Base-by-base conservation (phyloP, 2,113 vertebrate species). In the Xenopus borealis region DNA sequence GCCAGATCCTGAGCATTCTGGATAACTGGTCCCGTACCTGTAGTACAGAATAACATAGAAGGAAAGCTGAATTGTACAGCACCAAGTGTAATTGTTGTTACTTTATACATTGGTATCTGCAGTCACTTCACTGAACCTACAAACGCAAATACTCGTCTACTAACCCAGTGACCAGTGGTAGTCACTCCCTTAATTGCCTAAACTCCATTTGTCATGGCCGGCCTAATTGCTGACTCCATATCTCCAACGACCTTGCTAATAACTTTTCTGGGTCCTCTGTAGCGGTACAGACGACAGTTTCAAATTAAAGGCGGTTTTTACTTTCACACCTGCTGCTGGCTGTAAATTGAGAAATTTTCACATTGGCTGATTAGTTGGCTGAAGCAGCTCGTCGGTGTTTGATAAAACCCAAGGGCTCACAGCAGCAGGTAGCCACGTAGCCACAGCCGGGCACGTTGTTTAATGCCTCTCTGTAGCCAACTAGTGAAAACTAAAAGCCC, bases 251-350 rank as follows among this genome's bases (percentile, higher is more conserved):
- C 90, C 93, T 91, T 82, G 94, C 93, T 95, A 96, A 94, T 93
- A 91, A 90, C 89, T 85, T 89, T 84, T 84, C 89, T 83, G 85
- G 87, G 87, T 91, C 88, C 92, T 93, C 90, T 93, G 93, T 95
- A 94, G 93, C 93, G 91, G 90, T 91, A 91, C 89, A 94, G 95
- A 96, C 94, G 94, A 96, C 94, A 96, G 93, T 92, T 95, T 91
- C 90, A 89, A 94, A 95, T 92, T 95, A 95, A 95, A 94, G 87
- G 89, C 92, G 84, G 87, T 89, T 93, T 91, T 92, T 69, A 91
- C 91, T 89, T 92, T 92, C 90, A 86, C 91, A 91, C 90, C 91
- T 92, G 90, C 88, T 91, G 89, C 88, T 81, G 69, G 89, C 92
- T 92, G 90, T 84, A 94, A 95, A 91, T 86, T 87, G 87, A 93